Evolutionary conservation across 2,797 vertebrate genomes (phyloP).

Genomic region (Tolypeutes matacus): DNA sequence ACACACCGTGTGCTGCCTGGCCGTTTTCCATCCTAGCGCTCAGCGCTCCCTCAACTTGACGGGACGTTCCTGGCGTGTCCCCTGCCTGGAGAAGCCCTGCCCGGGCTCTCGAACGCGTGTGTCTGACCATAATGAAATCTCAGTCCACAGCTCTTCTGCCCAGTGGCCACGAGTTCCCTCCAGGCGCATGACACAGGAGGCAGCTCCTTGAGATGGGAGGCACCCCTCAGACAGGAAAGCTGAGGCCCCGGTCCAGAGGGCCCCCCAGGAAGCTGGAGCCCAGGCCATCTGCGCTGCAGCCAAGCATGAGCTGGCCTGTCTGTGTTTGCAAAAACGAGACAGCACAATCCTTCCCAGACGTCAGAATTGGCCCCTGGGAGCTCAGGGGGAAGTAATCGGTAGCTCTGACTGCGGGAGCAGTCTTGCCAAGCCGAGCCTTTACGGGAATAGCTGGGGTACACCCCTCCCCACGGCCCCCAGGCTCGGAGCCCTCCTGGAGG

Average conservation of each 20-base stretch:
- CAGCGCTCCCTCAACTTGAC: background rate
- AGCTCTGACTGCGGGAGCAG: fast-evolving
- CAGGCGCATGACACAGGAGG: background rate
- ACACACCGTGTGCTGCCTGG: background rate
- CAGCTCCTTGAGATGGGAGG: background rate
- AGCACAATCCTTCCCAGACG: constrained; percentile 14
- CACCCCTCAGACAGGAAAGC: background rate
- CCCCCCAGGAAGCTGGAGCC: background rate
- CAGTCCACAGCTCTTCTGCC: background rate
- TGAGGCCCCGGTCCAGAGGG: background rate
- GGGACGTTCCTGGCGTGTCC: background rate
- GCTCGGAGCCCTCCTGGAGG: background rate
- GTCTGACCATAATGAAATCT: background rate
- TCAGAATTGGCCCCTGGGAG: background rate
- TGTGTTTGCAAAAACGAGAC: background rate
- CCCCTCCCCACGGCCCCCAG: background rate
- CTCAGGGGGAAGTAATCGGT: background rate
- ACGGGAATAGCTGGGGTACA: background rate
- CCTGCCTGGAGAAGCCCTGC: fast-evolving
- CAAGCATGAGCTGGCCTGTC: constrained; percentile 39
- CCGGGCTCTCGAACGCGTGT: background rate
- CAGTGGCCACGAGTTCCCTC: background rate
- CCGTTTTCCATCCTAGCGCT: background rate
- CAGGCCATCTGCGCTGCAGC: background rate
- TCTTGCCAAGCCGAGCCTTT: constrained; percentile 15